phyloP scores from a whole-genome alignment of 2,888 invertebrate species.

The Torymus texanus region DNA sequence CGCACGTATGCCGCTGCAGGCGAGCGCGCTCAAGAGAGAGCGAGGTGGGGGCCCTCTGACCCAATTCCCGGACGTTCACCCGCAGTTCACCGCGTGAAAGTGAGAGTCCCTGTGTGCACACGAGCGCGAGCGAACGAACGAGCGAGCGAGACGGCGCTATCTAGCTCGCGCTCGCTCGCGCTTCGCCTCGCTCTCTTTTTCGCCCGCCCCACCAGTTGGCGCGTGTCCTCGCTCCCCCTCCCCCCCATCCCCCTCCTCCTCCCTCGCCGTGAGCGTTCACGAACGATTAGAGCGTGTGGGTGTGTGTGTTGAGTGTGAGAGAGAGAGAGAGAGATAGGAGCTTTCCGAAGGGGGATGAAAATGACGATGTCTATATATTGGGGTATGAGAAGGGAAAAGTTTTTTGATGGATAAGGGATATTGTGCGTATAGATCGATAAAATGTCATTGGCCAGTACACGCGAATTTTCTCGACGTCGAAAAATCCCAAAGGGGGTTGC shows the following conservation, averaged over 20 bases:
- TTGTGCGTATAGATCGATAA: too few relatives aligned
- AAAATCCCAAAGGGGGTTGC: slow-evolving; percentile 4
- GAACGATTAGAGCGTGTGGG: slow-evolving; percentile 7
- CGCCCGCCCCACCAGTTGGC: slow-evolving; percentile 53
- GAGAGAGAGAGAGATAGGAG: too few relatives aligned
- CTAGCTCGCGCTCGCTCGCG: slow-evolving; percentile 60
- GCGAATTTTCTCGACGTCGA: slow-evolving; percentile 12
- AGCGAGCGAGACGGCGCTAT: slow-evolving; percentile 44
- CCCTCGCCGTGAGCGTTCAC: neutral
- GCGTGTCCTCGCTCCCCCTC: slow-evolving; percentile 35
- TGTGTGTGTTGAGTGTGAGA: too few relatives aligned
- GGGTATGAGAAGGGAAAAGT: too few relatives aligned
- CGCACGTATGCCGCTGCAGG: neutral
- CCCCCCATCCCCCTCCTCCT: slow-evolving; percentile 9
- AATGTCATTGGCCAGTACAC: neutral
- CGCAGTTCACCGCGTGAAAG: slow-evolving; percentile 81
- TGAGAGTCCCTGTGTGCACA: slow-evolving; percentile 75
- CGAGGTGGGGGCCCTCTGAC: slow-evolving; percentile 82
- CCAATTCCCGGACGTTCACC: slow-evolving; percentile 87
- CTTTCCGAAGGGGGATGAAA: too few relatives aligned
- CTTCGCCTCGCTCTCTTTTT: slow-evolving; percentile 61
- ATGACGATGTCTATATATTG: too few relatives aligned
- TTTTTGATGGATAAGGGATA: too few relatives aligned
- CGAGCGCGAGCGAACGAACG: slow-evolving; percentile 31
- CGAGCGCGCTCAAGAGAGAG: slow-evolving; percentile 49